Evolutionary conservation across 1,140 invertebrate species (phyloP), one percentile per base, ranked within the genome.

Genomic region (Leptinotarsa texana): DNA sequence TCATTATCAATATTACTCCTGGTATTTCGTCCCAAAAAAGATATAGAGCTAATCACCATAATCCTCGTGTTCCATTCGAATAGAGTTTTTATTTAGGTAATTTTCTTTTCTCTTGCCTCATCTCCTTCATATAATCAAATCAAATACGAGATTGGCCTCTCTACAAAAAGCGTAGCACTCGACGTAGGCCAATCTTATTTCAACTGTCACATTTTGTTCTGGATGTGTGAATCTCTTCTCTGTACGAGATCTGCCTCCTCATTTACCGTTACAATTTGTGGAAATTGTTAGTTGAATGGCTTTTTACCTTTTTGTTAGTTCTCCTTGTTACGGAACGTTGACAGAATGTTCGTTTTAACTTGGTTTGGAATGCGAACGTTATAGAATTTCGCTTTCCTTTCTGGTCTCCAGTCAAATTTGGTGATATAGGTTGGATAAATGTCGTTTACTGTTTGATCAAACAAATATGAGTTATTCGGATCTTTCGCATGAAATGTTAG

Each of bases 191-290:
- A 66, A 66, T 66, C 63, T 66, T 66, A 33, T 66, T 65, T 66
- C 63, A 13, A 17, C 63, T 66, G 63, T 66, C 63, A 66, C 63
- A 66, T 66, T 66, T 33, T 66, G 21, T 66, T 33, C 63, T 66
- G 63, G 63, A 66, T 66, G 63, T 33, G 63, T 33, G 21, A 66
- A 66, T 22, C n/a, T 66, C 63, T 66, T 66, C 61, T 63, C n/a
- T 33, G 63, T 33, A 66, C 15, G 22, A 66, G 21, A 66, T 57
- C 51, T 57, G 51, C 51, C 51, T 18, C 13, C 51, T 57, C 51
- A 57, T 57, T 57, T 57, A 18, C 51, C n/a, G 15, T 57, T 57
- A 57, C 51, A 57, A 57, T 57, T 57, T 18, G 51, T 15, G 51
- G n/a, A 57, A 57, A 57, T 57, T 18, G 51, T 57, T 57, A 13